Conservation (phyloP, 1,140 invertebrate species). For the Leguminivora glycinivorella region DNA sequence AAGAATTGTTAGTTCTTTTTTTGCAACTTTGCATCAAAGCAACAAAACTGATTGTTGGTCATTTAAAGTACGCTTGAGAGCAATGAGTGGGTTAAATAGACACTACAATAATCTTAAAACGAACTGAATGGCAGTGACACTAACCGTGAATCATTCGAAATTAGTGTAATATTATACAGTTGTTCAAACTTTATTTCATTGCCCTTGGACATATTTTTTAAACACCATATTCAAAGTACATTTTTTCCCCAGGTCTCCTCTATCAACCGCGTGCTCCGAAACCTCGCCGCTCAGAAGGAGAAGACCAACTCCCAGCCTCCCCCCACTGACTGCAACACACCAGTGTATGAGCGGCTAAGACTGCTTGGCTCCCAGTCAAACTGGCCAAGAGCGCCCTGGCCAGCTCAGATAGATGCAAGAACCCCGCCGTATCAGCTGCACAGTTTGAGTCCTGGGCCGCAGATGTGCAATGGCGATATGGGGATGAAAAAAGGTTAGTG, state of each 20-base stretch:
- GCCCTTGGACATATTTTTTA: too few species aligned
- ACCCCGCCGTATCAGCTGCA: conserved; percentile 70
- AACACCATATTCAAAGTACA: conserved; percentile 1
- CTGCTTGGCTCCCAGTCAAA: conserved; percentile 82
- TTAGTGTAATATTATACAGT: too few species aligned
- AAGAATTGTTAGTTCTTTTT: too few species aligned
- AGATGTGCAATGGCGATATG: conserved; percentile 64
- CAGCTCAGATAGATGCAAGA: conserved; percentile 62
- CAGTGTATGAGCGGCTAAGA: conserved; percentile 67
- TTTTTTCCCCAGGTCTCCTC: conserved; percentile 91
- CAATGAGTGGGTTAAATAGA: too few species aligned
- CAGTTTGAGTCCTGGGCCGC: conserved; percentile 67
- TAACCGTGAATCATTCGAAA: too few species aligned
- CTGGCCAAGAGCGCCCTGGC: conserved; percentile 68
- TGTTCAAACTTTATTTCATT: too few species aligned
- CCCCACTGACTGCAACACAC: conserved; percentile 58
- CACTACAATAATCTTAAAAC: too few species aligned
- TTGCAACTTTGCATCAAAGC: too few species aligned
- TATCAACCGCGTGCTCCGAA: conserved; percentile 98
- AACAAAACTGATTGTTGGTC: too few species aligned
- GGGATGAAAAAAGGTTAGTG: conserved; percentile 68
- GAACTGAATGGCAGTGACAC: too few species aligned
- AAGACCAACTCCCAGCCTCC: conserved; percentile 78
- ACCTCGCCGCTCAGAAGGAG: conserved; percentile 95
- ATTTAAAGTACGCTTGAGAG: too few species aligned